Base-by-base conservation (phyloP, 2,113 vertebrate species). In the Cavia porcellus region DNA sequence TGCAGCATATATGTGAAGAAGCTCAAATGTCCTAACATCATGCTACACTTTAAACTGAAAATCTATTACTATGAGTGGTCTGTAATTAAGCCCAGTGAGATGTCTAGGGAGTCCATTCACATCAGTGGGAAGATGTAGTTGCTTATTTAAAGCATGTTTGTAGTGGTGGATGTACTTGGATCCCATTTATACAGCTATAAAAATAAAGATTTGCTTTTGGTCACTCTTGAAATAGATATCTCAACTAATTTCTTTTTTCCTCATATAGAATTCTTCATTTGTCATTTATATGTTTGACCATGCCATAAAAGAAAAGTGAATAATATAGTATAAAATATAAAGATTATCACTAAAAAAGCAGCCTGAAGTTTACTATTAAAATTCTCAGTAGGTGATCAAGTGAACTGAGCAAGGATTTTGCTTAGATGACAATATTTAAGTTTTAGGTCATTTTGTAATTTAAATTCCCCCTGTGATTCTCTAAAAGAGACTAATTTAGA, bases 401-500 rank as follows among this genome's bases (percentile, higher is more conserved):
- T 64, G 77, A 95, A 57, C 14, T 30, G 45, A 85, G 7, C 57
- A 55, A 95, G 35, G 6, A 50, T 93, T 86, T 42, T 95, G 61
- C 95, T 96, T 84, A 81, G 61, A 17, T 89, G 61, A 81, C 66
- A 86, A 42, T 85, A 84, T 95, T 94, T 75, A 75, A 62, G 38
- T 66, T 89, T 8, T 59, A 50, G 72, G 7, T 32, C 89, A 25
- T 85, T 89, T 93, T 79, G 61, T 95, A 64, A 94, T 96, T 96
- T 94, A 94, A 96, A 95, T 92, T 85, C 14, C 62, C 62, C 35
- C 38, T 62, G 38, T 7, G 45, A 15, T 79, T 93, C 86, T 97
- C 47, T 61, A 66, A 94, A 70, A 90, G 45, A 72, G 62, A 64
- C 24, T 74, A 70, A 96, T 94, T 97, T 57, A 97, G 68, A 89